A percentile compares a stretch with the other conserved stretches of the same genome.
Evolutionary conservation across 2,113 vertebrate genomes (phyloP).

Genomic region (Tylochromis polylepis): DNA sequence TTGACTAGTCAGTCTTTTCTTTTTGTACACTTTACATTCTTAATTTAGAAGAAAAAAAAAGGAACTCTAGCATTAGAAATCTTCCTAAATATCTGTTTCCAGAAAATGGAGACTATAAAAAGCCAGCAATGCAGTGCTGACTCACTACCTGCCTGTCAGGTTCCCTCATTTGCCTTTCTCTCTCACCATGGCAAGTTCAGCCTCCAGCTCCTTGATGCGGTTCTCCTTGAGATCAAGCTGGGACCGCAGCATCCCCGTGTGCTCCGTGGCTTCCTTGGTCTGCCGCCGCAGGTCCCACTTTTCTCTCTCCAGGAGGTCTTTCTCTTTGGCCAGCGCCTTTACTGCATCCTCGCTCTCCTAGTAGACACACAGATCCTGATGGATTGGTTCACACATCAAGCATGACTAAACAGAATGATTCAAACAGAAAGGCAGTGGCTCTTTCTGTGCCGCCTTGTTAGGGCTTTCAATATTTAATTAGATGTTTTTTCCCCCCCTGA

Average conservation of each 20-base stretch:
- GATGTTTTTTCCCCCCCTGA: not conserved
- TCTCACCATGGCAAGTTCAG: slow-evolving; percentile 96
- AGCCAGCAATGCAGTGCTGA: not conserved
- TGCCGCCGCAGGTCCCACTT: slow-evolving; percentile 97
- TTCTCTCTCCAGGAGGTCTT: slow-evolving; percentile 92
- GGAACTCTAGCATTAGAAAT: not conserved
- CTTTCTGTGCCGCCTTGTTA: not conserved
- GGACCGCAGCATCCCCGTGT: slow-evolving; percentile 84
- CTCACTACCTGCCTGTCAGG: not conserved
- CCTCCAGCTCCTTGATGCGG: slow-evolving; percentile 98
- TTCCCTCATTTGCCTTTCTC: not conserved
- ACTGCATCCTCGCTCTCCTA: slow-evolving; percentile 98
- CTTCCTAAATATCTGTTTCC: not conserved
- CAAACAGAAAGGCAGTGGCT: not conserved
- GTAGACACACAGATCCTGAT: slow-evolving; percentile 49
- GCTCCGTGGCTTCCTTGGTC: slow-evolving; percentile 95
- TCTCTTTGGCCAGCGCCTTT: slow-evolving; percentile 92
- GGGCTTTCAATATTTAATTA: not conserved
- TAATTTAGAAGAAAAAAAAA: not conserved
- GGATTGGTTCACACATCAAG: slow-evolving; percentile 13
- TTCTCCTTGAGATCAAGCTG: slow-evolving; percentile 98
- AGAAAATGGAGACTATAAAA: not conserved
- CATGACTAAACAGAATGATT: not conserved
- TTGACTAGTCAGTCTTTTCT: not conserved
- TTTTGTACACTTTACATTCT: not conserved